A percentile compares a stretch with the other conserved stretches of the same genome.
Evolutionary conservation across 2,113 vertebrate species (phyloP).

Genomic region (Etia nguti): DNA sequence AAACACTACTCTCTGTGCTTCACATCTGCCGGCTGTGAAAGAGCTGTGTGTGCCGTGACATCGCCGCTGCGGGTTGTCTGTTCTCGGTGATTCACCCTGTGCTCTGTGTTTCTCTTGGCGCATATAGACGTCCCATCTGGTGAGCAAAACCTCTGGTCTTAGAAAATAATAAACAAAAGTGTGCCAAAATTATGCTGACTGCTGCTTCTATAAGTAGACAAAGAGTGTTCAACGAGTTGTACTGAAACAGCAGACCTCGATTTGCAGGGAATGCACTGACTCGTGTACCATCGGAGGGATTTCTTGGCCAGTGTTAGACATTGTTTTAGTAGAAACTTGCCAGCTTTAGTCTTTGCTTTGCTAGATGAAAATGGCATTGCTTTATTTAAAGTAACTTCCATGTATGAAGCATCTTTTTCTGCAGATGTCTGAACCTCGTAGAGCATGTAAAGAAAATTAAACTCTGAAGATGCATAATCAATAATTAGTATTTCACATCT

Average conservation of each 20-base stretch:
- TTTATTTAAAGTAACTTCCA: neutral
- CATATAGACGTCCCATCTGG: slow-evolving; percentile 50
- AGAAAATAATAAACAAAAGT: slow-evolving; percentile 56
- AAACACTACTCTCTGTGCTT: neutral
- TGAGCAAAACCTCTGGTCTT: slow-evolving; percentile 31
- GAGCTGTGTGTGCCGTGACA: slow-evolving; percentile 17
- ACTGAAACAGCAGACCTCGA: neutral
- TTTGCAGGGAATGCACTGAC: neutral
- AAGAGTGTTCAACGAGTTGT: neutral
- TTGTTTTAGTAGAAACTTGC: neutral
- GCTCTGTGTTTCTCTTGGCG: slow-evolving; percentile 53
- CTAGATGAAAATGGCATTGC: neutral
- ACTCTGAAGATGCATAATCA: neutral
- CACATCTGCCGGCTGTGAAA: slow-evolving; percentile 35
- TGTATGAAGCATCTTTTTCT: neutral
- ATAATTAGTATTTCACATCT: neutral
- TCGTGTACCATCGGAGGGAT: neutral
- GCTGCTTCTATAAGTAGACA: neutral
- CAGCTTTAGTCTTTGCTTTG: neutral
- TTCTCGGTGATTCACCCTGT: slow-evolving; percentile 10
- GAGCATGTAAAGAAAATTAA: neutral
- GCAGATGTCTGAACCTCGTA: neutral
- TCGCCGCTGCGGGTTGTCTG: slow-evolving; percentile 13
- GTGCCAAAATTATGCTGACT: slow-evolving; percentile 31
- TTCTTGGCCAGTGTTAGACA: neutral